Conservation (phyloP, 2,888 invertebrate species). For the Entomobrya multifasciata region DNA sequence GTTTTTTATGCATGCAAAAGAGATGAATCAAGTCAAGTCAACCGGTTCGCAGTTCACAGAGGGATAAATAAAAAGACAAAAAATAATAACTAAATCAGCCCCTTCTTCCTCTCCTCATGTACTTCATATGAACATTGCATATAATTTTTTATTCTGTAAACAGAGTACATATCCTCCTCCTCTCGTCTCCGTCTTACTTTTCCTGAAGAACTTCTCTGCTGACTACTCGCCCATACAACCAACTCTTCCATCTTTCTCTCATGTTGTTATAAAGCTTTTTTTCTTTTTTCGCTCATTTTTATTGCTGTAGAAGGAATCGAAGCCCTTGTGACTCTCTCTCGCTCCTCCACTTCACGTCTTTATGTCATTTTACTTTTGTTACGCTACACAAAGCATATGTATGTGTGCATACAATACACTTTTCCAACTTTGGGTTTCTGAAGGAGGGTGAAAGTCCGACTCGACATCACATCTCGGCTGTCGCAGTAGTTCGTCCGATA, state of each 20-base stretch:
- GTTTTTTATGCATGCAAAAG: background rate
- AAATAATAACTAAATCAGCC: too few relatives aligned
- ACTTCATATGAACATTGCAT: background rate
- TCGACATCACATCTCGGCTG: background rate
- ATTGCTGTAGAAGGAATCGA: conserved; percentile 26
- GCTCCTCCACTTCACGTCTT: conserved; percentile 38
- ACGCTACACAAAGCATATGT: conserved; percentile 37
- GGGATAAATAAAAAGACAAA: too few relatives aligned
- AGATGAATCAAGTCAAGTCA: background rate
- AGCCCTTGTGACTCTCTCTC: conserved; percentile 32
- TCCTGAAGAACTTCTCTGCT: background rate
- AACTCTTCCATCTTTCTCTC: background rate
- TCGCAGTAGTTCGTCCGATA: background rate
- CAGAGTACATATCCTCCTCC: background rate
- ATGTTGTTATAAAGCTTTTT: background rate
- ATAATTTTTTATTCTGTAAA: background rate
- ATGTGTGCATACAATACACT: background rate
- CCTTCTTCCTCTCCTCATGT: too few relatives aligned
- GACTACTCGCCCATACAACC: background rate
- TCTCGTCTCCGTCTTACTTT: background rate
- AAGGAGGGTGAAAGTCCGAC: conserved; percentile 27
- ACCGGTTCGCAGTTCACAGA: too few relatives aligned
- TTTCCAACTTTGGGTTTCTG: background rate
- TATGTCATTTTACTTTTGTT: conserved; percentile 55
- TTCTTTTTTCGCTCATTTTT: conserved; percentile 2